Percentiles rank a stretch among this genome's conserved stretches.
Evolutionary conservation across 1,140 invertebrate genomes (phyloP).

Genomic region (Matsumurasca onukii): DNA sequence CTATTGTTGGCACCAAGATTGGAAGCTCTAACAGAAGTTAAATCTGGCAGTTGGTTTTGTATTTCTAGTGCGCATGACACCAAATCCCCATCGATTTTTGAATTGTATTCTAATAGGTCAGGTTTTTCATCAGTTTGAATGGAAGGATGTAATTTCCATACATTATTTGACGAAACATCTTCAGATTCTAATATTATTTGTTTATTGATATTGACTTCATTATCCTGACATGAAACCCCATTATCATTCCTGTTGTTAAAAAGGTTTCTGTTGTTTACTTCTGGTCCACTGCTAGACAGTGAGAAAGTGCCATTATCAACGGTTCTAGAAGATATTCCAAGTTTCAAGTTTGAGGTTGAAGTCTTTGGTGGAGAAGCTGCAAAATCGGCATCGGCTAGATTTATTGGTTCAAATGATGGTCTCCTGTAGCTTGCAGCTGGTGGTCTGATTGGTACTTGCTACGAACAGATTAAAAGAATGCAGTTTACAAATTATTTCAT

Average conservation of each 20-base stretch:
- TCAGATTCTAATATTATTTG: constrained; percentile 9
- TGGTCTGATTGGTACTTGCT: constrained; percentile 31
- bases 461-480: constrained; percentile 2
- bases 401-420: constrained; percentile 45
- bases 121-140: constrained; percentile 29
- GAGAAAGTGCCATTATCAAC: not conserved
- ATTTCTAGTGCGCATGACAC: not conserved
- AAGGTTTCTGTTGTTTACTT: constrained; percentile 5
- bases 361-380: constrained; percentile 35
- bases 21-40: constrained; percentile 45
- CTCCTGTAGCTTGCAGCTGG: constrained; percentile 41
- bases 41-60: constrained; percentile 26
- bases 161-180: not conserved
- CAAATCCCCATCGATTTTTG: constrained; percentile 1
- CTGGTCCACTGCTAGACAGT: not conserved
- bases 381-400: constrained; percentile 47
- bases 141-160: not conserved
- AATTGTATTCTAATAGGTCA: constrained; percentile 29
- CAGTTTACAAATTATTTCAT: too few relatives aligned
- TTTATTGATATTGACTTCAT: constrained; percentile 13
- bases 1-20: constrained; percentile 37
- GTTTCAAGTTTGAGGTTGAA: not conserved
- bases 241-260: not conserved
- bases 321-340: not conserved
- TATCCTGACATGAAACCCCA: not conserved